Evolutionary conservation across 2,113 vertebrate genomes (phyloP).

Genomic region (Datnioides undecimradiatus): DNA sequence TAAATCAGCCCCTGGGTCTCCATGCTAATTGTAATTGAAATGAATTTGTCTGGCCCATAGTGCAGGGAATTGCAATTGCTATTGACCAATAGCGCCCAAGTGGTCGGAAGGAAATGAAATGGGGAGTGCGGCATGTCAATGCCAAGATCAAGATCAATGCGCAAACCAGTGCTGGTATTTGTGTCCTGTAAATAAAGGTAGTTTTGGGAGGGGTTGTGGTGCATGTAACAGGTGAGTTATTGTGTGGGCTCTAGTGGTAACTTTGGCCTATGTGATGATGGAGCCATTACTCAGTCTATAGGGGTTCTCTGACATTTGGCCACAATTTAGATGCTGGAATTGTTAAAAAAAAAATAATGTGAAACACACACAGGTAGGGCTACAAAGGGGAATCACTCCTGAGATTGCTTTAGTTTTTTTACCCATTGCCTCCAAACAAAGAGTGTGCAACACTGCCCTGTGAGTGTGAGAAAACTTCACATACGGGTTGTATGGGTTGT

Average conservation of each 20-base stretch:
- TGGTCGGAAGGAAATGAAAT: constrained; percentile 73
- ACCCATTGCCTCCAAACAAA: constrained; percentile 26
- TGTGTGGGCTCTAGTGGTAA: constrained; percentile 17
- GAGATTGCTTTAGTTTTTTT: constrained; percentile 20
- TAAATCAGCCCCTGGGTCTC: constrained; percentile 81
- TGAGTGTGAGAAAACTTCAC: constrained; percentile 16
- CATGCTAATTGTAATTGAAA: constrained; percentile 86
- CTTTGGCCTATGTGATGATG: constrained; percentile 30
- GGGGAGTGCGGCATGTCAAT: constrained; percentile 14
- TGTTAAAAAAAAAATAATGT: constrained; percentile 41
- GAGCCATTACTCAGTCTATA: constrained; percentile 7
- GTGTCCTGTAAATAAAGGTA: constrained; percentile 53
- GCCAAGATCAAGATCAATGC: constrained; percentile 57
- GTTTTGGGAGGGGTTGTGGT: constrained; percentile 4
- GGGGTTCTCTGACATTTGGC: constrained; percentile 35
- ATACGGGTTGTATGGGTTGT: too few species aligned
- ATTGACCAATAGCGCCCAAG: constrained; percentile 74
- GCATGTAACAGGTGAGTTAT: constrained; percentile 47
- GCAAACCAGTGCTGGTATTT: constrained; percentile 5
- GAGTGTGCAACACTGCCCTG: constrained; percentile 5
- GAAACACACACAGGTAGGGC: constrained; percentile 31
- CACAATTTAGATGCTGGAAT: constrained; percentile 30
- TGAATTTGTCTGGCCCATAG: constrained; percentile 77
- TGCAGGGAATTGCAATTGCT: constrained; percentile 76
- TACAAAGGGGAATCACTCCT: constrained; percentile 27